Evolutionary conservation across 2,888 invertebrate species (phyloP), one percentile per base, ranked within the genome.

Genomic region (Drosophila cognata): DNA sequence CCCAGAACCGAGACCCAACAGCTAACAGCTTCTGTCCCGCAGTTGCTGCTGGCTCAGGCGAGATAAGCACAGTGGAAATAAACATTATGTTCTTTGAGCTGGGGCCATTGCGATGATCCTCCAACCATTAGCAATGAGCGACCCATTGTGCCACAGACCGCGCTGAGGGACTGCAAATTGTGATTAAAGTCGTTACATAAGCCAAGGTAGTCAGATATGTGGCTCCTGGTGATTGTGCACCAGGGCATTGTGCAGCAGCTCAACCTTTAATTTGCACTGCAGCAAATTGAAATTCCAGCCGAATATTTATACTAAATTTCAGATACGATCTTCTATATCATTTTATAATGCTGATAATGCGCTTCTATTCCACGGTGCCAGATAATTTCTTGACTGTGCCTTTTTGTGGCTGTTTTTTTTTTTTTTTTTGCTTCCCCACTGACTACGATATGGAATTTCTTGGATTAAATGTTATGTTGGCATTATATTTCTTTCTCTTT

Each of bases 381-480:
- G 61, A 10, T 46, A 73, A 57, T 53, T 60, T 55, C 48, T 56
- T 52, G 55, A 36, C 63, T 57, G 70, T 60, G 50, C 29, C 35
- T 70, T 55, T 63, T 52, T 71, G 56, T 50, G 53, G 28, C 41
- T 38, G 6, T 38, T 11, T n/a, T 53, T 16, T 61, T 43, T 60
- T 61, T 38, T 7, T 60, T 64, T 66, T 65, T 62, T 38, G 59
- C 73, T 59, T 71, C 65, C 69, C 75, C 68, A 82, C 74, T 71
- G 82, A 71, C 79, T 74, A 74, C 77, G 79, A 79, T 81, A 85
- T 86, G 83, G 88, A 83, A 86, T 85, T 84, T 79, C 88, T 84
- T 81, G 86, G 88, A 90, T 90, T 90, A 90, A 89, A 89, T 82
- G 85, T 87, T 88, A 89, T 89, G 87, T 89, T 84, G 84, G 84